A percentile compares a stretch with the other conserved stretches of the same genome.
Evolutionary conservation across 2,113 vertebrate genomes (phyloP).

Genomic region (Myotis brandtii): DNA sequence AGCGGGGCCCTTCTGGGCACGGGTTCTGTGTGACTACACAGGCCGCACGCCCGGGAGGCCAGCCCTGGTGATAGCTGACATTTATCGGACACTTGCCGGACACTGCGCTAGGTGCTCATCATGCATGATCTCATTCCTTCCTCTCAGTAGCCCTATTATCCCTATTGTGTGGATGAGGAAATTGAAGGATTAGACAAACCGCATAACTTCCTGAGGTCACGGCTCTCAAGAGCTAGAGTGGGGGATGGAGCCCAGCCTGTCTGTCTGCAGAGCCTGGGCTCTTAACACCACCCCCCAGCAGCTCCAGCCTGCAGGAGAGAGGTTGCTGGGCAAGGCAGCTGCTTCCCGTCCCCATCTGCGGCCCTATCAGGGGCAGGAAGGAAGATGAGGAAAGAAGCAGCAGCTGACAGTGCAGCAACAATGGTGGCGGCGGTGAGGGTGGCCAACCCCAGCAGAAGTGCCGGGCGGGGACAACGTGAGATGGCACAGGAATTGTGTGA

Average conservation of each 20-base stretch:
- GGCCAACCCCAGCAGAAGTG: not conserved
- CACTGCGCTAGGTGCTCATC: not conserved
- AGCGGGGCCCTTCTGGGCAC: not conserved
- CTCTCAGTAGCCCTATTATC: not conserved
- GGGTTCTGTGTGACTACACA: not conserved
- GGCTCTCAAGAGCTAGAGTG: not conserved
- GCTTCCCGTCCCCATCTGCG: slow-evolving; percentile 11
- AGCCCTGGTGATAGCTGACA: not conserved
- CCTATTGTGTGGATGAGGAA: slow-evolving; percentile 15
- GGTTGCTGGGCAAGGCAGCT: slow-evolving; percentile 10
- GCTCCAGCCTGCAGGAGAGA: not conserved
- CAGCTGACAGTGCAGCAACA: slow-evolving; percentile 45
- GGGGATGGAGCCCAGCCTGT: not conserved
- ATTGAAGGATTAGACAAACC: slow-evolving; percentile 35
- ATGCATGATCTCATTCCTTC: not conserved
- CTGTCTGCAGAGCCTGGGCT: not conserved
- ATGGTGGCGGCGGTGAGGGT: not conserved
- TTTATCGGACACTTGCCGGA: not conserved
- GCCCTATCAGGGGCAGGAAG: slow-evolving; percentile 60
- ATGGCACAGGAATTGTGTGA: not conserved
- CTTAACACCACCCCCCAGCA: not conserved
- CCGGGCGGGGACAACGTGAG: not conserved
- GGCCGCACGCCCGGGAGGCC: not conserved
- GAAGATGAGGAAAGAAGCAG: slow-evolving; percentile 58
- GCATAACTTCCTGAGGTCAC: slow-evolving; percentile 48